A percentile compares a stretch with the other conserved stretches of the same genome.
phyloP scores from a whole-genome alignment of 2,797 vertebrate genomes.

The Crotalus adamanteus region DNA sequence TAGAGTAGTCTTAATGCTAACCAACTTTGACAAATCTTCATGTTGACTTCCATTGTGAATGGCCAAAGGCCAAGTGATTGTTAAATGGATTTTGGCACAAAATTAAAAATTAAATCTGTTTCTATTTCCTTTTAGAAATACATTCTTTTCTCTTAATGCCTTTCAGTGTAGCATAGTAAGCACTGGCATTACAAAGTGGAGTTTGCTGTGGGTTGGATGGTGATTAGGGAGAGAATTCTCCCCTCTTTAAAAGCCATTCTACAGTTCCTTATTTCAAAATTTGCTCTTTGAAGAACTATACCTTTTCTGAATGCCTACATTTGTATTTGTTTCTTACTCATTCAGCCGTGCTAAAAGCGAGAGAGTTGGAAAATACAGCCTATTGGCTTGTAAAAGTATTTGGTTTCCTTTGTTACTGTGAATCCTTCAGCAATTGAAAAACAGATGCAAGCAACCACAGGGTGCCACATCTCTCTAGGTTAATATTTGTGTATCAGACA shows the following conservation, averaged over 20 bases:
- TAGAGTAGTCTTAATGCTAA: slow-evolving; percentile 46
- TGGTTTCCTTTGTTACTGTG: slow-evolving; percentile 43
- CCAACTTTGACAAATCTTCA: slow-evolving; percentile 45
- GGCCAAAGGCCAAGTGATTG: slow-evolving; percentile 48
- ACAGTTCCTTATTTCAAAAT: slow-evolving; percentile 25
- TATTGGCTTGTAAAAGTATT: slow-evolving; percentile 37
- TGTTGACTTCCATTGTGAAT: slow-evolving; percentile 42
- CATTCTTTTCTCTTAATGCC: slow-evolving; percentile 18
- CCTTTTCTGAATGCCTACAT: slow-evolving; percentile 18
- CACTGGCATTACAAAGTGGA: slow-evolving; percentile 23
- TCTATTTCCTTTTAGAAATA: slow-evolving; percentile 35
- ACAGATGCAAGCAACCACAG: slow-evolving; percentile 48
- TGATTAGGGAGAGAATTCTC: neutral
- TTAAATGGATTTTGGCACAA: slow-evolving; percentile 55
- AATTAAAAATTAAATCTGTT: slow-evolving; percentile 57
- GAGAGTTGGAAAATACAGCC: slow-evolving; percentile 15
- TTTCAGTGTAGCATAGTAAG: slow-evolving; percentile 32
- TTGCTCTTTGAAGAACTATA: slow-evolving; percentile 21
- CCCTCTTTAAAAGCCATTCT: neutral
- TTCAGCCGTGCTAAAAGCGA: slow-evolving; percentile 21
- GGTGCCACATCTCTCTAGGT: slow-evolving; percentile 58
- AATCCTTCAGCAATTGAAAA: slow-evolving; percentile 53
- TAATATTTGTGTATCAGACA: slow-evolving; percentile 62
- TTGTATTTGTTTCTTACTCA: slow-evolving; percentile 27
- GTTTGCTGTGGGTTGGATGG: slow-evolving; percentile 1